Conservation (phyloP, 2,888 invertebrate species). For the Dorcus parallelipipedus region DNA sequence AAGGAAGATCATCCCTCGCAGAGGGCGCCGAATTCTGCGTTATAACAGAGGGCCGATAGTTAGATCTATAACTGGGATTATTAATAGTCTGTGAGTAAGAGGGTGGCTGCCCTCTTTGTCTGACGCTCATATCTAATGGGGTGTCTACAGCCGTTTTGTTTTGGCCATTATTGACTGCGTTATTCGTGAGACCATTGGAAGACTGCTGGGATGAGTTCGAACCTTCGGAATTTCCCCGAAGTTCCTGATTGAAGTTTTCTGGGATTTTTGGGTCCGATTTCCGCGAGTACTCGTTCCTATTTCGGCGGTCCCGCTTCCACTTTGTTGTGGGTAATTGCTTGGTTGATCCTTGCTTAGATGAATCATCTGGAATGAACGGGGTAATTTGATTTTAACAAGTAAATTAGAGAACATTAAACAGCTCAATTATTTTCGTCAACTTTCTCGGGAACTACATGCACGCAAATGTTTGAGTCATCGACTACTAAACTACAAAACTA, state of each 20-base stretch:
- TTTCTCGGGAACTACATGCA: neutral
- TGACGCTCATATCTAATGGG: conserved; percentile 62
- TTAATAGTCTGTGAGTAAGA: conserved; percentile 55
- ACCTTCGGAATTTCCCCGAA: conserved; percentile 26
- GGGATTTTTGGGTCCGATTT: conserved; percentile 47
- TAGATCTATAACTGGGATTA: conserved; percentile 44
- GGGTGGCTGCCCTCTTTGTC: conserved; percentile 59
- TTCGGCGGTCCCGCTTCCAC: conserved; percentile 68
- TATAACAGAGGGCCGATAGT: conserved; percentile 62
- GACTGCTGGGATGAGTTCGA: conserved; percentile 17
- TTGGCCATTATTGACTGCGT: conserved; percentile 11
- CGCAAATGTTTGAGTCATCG: neutral
- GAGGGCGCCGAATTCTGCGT: conserved; percentile 48
- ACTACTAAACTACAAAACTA: no score
- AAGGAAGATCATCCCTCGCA: conserved; percentile 42
- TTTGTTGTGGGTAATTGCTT: conserved; percentile 67
- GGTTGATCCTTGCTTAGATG: conserved; percentile 38
- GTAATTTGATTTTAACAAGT: neutral
- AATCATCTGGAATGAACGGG: conserved; percentile 34
- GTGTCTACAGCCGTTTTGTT: conserved; percentile 45
- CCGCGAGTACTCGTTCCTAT: conserved; percentile 48
- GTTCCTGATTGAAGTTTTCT: conserved; percentile 37
- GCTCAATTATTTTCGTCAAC: neutral
- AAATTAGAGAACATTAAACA: neutral
- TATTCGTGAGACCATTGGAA: neutral